phyloP scores from a whole-genome alignment of 2,888 invertebrate genomes.

The Hyposoter dolosus region DNA sequence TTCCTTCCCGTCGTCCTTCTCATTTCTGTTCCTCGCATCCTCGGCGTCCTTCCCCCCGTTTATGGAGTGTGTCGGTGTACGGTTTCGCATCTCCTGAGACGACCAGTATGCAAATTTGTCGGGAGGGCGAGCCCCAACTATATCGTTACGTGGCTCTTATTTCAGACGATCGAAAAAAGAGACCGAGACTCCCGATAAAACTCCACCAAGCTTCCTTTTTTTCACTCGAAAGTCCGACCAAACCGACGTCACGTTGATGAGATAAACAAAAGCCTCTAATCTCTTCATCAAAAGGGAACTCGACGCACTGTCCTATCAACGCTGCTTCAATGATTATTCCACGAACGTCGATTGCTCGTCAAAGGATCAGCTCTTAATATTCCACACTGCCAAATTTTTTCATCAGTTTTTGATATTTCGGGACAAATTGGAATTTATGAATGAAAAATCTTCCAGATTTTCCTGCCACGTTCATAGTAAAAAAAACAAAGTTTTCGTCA shows the following conservation, averaged over 20 bases:
- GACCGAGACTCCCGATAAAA: constrained; percentile 37
- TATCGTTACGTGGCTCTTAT: constrained; percentile 27
- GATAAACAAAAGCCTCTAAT: constrained; percentile 73
- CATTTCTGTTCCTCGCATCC: not conserved
- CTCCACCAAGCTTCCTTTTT: constrained; percentile 9
- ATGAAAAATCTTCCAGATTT: no score
- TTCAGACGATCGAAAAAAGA: constrained; percentile 25
- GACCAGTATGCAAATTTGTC: constrained; percentile 66
- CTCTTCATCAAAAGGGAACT: constrained; percentile 55
- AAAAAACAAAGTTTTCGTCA: not conserved
- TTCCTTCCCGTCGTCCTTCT: not conserved
- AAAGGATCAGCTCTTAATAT: not conserved
- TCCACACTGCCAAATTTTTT: not conserved
- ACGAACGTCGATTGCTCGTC: not conserved
- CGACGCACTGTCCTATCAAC: not conserved
- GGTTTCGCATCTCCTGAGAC: constrained; percentile 62
- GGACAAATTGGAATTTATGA: not conserved
- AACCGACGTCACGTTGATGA: constrained; percentile 50
- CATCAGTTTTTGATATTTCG: not conserved
- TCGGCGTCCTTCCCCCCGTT: constrained; percentile 42
- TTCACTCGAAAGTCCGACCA: constrained; percentile 35
- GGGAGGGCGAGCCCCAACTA: constrained; percentile 14
- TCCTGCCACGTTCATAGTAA: no score
- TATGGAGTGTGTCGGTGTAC: constrained; percentile 67
- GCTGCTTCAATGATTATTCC: not conserved